Evolutionary conservation across 2,113 vertebrate species (phyloP).

Genomic region (Tursiops truncatus): DNA sequence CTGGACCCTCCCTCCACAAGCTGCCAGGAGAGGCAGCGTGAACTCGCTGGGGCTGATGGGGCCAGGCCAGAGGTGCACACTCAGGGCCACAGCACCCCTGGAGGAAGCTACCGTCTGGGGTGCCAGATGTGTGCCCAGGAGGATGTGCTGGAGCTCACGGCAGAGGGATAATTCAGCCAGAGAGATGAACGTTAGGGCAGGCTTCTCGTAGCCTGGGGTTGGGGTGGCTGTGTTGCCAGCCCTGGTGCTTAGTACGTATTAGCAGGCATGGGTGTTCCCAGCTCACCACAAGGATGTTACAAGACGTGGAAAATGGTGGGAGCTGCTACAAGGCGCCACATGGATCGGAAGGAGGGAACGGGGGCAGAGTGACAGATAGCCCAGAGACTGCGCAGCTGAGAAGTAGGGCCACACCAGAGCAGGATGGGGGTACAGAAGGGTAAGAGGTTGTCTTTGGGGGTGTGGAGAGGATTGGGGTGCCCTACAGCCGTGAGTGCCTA

Average conservation of each 20-base stretch:
- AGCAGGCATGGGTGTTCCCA: not conserved
- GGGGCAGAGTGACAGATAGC: not conserved
- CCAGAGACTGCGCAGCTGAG: not conserved
- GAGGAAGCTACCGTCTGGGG: not conserved
- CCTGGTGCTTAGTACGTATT: not conserved
- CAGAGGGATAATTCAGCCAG: not conserved
- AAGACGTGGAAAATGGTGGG: not conserved
- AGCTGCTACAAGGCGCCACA: not conserved
- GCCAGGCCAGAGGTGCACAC: no score
- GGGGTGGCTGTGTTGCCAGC: not conserved
- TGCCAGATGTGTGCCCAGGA: not conserved
- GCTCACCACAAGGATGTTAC: not conserved
- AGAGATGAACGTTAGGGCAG: not conserved
- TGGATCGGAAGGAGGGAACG: not conserved
- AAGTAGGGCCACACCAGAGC: not conserved
- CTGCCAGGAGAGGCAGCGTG: not conserved
- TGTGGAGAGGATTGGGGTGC: not conserved
- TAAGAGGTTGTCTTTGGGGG: not conserved
- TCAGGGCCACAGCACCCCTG: not conserved
- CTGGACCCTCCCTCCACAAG: not conserved
- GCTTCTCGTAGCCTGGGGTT: fast-evolving
- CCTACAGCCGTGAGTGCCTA: not conserved
- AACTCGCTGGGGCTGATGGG: not conserved
- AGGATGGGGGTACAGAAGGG: not conserved
- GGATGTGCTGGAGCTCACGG: not conserved